Conservation (phyloP, 2,888 invertebrate genomes). For the Julus scandinavius region DNA sequence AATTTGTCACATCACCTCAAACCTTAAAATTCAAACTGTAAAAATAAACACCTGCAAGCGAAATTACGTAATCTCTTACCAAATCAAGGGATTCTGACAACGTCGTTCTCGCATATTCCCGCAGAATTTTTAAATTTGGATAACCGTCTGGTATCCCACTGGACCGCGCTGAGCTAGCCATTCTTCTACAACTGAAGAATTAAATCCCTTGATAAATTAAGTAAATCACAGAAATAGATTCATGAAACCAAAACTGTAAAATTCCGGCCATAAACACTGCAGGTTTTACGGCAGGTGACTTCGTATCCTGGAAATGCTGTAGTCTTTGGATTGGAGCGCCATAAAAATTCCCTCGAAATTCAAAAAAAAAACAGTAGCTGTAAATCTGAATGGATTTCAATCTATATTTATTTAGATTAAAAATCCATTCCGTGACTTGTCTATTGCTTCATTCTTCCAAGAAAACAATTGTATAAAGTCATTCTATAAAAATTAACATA, state of each 20-base stretch:
- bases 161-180: not conserved
- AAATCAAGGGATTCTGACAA: conserved; percentile 31
- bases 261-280: not conserved
- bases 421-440: no score
- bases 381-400: not conserved
- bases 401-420: no score
- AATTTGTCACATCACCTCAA: no score
- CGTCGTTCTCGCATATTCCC: not conserved
- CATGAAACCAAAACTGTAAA: no score
- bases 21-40: no score
- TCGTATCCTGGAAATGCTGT: no score
- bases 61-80: not conserved
- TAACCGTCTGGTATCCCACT: not conserved
- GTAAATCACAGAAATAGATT: not conserved
- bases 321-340: not conserved
- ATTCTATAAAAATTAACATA: no score
- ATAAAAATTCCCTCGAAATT: not conserved
- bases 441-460: no score
- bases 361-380: not conserved
- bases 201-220: not conserved
- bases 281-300: not conserved
- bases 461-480: no score
- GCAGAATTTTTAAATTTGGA: conserved; percentile 47
- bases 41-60: not conserved
- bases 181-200: not conserved